phyloP scores from a whole-genome alignment of 2,113 vertebrate genomes.

The Aldabrachelys gigantea region DNA sequence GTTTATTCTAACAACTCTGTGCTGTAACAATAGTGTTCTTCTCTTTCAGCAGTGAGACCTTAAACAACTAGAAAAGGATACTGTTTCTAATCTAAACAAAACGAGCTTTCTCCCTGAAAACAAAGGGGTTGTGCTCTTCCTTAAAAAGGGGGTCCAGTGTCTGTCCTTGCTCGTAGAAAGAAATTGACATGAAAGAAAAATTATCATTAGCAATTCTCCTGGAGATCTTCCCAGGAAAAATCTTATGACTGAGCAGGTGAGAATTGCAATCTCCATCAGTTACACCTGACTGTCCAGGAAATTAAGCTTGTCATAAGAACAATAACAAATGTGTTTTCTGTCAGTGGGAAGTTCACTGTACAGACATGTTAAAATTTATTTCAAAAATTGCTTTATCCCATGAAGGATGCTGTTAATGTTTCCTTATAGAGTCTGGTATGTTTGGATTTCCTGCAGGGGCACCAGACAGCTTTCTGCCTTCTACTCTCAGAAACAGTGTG shows the following conservation, averaged over 20 bases:
- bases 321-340: conserved; percentile 41
- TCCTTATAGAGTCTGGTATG: neutral
- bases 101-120: neutral
- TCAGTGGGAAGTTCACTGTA: neutral
- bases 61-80: neutral
- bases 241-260: neutral
- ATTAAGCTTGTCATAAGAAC: conserved; percentile 7
- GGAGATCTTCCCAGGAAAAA: neutral
- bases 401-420: neutral
- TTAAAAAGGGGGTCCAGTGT: neutral
- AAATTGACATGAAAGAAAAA: conserved; percentile 12
- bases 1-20: neutral
- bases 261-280: conserved; percentile 13
- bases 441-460: neutral
- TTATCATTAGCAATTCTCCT: neutral
- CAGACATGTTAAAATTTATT: neutral
- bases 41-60: neutral
- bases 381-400: neutral
- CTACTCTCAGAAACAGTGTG: neutral
- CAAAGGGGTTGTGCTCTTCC: neutral
- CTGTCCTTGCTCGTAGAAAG: neutral
- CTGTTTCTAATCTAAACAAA: neutral
- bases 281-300: conserved; percentile 12
- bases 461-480: neutral
- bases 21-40: neutral